Percentiles rank a stretch among this genome's conserved stretches.
Evolutionary conservation across 1,140 invertebrate species (phyloP).

Genomic region (Drosophila serrata): DNA sequence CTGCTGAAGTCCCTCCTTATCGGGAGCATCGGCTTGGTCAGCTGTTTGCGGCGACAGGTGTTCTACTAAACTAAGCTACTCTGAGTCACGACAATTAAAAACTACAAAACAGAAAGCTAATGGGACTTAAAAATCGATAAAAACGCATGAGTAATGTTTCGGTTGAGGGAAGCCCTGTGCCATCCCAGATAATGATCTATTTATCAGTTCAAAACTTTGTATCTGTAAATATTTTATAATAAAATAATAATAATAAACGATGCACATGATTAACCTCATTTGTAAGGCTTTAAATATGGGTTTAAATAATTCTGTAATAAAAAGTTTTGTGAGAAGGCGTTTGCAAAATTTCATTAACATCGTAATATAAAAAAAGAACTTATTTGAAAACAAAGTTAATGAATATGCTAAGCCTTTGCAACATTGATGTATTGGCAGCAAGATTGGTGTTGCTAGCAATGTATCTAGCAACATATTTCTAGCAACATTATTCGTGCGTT

Average conservation of each 20-base stretch:
- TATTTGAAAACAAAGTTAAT: not conserved
- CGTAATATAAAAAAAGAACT: not conserved
- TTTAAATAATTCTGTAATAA: not conserved
- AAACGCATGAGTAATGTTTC: slow-evolving; percentile 8
- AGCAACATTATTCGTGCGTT: not conserved
- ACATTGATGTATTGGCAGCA: not conserved
- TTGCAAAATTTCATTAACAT: not conserved
- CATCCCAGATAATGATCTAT: not conserved
- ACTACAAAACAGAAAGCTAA: not conserved
- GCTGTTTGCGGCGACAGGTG: slow-evolving; percentile 18
- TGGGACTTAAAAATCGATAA: slow-evolving; percentile 20
- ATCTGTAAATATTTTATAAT: slow-evolving; percentile 10
- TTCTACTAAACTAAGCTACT: not conserved
- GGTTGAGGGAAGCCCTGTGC: slow-evolving; percentile 2
- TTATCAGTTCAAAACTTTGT: not conserved
- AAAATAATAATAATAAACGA: not conserved
- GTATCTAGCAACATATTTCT: not conserved
- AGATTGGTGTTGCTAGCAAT: not conserved
- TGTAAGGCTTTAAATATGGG: not conserved
- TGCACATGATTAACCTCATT: not conserved
- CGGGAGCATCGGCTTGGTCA: slow-evolving; percentile 8
- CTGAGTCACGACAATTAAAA: slow-evolving; percentile 20
- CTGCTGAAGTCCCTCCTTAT: slow-evolving; percentile 11
- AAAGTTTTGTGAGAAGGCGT: too few species aligned
- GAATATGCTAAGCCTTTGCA: not conserved